phyloP scores from a whole-genome alignment of 2,113 vertebrate species.

The Paramormyrops kingsleyae region DNA sequence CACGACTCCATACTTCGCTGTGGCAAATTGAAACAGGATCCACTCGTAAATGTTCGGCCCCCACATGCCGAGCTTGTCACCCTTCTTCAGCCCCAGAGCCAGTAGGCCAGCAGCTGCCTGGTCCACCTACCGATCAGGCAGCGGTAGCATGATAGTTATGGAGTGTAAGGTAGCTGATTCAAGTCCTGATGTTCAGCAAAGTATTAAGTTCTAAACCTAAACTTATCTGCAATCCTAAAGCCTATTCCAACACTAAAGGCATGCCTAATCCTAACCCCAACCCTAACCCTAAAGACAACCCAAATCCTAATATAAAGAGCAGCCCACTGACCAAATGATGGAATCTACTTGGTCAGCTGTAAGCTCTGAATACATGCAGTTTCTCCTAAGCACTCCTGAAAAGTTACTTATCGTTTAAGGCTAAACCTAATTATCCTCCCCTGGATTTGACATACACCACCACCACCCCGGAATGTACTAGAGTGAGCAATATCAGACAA shows the following conservation, averaged over 20 bases:
- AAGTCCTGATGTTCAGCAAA: neutral
- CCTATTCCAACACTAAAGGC: neutral
- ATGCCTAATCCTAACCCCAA: neutral
- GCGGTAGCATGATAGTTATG: neutral
- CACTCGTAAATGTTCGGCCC: constrained; percentile 87
- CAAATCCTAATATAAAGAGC: neutral
- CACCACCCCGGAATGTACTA: neutral
- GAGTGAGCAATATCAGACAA: neutral
- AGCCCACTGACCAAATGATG: neutral
- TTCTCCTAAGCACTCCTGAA: neutral
- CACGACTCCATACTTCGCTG: constrained; percentile 84
- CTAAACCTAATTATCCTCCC: neutral
- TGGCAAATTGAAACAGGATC: constrained; percentile 82
- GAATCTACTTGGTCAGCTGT: neutral
- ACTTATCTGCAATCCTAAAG: neutral
- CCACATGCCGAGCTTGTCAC: constrained; percentile 88
- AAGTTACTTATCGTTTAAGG: neutral
- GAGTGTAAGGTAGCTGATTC: neutral
- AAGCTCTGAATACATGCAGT: no score
- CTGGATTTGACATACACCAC: neutral
- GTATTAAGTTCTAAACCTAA: neutral
- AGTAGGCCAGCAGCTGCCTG: constrained; percentile 79
- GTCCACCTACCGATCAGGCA: constrained; percentile 67
- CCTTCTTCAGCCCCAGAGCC: constrained; percentile 74
- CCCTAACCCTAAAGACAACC: neutral